Base-by-base conservation (phyloP, 2,888 invertebrate genomes). In the Polydrusus pterygomalis region DNA sequence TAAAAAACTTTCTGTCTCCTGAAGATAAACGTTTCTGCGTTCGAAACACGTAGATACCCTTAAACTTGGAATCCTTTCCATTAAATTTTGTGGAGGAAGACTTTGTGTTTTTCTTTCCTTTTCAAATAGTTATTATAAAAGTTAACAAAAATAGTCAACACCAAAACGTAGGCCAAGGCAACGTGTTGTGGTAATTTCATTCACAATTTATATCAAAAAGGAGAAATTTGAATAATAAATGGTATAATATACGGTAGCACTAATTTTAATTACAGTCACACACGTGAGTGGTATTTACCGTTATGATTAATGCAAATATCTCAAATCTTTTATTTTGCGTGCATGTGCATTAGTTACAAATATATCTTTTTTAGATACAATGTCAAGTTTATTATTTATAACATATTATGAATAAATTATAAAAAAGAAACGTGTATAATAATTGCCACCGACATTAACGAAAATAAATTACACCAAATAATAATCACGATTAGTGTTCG, bases 321-420 rank as follows among this genome's bases (percentile, higher is more conserved):
- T 58, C 1, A 17, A 38, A 17, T 17, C 34, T 38, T 58, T 58
- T 58, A 38, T 58, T 58, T 58, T 58, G 58, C 56, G 25, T 51
- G 8, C 56, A 56, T 56, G 30, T 56, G 30, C 58, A 56, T 56
- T 56, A 56, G 56, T 56, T 56, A 30, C 30, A 51, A 56, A 56
- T 56, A 56, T 30, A 56, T 56, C 56, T 30, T 56, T 30, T 56
- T 25, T 30, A 56, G 30, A 56, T 56, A 56, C 30, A 56, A 56
- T 56, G 56, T 56, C 56, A 56, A 56, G 56, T 56, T 34, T 58
- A 38, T 38, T 7, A 58, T 58, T 58, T 58, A 58, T 58, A 58
- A 30, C 25, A 30, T n/a, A 30, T 54, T 30, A 25, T 20, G 20
- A 54, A 54, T 54, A 30, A 13, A 54, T 13, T n/a, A 20, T 20